These are phyloP conservation scores for Smittia aterrima DNA, from an alignment of 2,888 invertebrate genomes.

Conservation along the genomic window DNA sequence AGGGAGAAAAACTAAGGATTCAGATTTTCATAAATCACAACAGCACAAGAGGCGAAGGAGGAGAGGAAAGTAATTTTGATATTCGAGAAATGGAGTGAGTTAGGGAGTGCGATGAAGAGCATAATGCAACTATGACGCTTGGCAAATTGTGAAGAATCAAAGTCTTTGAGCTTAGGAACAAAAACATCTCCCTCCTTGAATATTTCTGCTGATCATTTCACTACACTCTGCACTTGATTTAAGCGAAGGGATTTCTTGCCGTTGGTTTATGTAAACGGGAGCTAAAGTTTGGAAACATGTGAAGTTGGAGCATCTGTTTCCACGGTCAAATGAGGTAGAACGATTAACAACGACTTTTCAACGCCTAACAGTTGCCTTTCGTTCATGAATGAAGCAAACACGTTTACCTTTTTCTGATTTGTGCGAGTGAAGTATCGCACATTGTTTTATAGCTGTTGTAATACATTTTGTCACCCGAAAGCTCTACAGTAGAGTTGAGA, in stretches of 20 bases:
- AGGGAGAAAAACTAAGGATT: neutral
- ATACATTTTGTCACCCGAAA: slow-evolving; percentile 25
- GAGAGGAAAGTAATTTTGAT: neutral
- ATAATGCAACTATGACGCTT: too few species aligned
- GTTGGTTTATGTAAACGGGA: neutral
- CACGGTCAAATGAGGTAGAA: slow-evolving; percentile 26
- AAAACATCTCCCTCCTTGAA: too few species aligned
- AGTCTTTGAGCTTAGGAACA: too few species aligned
- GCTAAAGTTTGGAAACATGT: neutral
- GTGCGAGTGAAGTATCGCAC: slow-evolving; percentile 26
- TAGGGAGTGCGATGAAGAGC: too few species aligned
- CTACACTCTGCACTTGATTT: slow-evolving; percentile 32
- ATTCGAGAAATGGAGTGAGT: neutral
- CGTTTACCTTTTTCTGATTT: slow-evolving; percentile 37
- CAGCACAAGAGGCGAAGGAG: neutral
- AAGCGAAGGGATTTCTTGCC: neutral
- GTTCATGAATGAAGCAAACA: neutral
- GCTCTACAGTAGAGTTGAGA: neutral
- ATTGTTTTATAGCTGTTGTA: slow-evolving; percentile 34
- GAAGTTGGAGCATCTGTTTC: slow-evolving; percentile 33
- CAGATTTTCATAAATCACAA: slow-evolving; percentile 26
- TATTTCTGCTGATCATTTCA: slow-evolving; percentile 37
- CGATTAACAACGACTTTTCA: slow-evolving; percentile 27
- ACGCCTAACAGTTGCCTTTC: neutral
- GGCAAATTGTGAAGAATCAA: too few species aligned